Percentiles rank a stretch among this genome's conserved stretches.
phyloP scores from a whole-genome alignment of 1,140 invertebrate genomes.

The Hypothenemus hampei region DNA sequence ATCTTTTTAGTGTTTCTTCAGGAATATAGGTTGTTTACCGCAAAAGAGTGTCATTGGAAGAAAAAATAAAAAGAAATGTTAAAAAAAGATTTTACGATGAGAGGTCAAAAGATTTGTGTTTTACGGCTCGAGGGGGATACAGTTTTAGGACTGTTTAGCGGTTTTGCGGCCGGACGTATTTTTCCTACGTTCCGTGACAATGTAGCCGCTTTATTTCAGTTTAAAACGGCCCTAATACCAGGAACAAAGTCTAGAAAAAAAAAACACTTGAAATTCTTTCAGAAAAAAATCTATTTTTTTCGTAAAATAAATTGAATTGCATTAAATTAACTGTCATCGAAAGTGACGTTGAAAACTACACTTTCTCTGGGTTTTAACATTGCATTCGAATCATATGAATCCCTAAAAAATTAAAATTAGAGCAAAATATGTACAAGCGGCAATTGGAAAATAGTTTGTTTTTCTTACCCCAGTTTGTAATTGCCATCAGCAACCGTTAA shows the following conservation, averaged over 20 bases:
- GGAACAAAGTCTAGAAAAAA: background rate
- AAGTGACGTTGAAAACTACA: background rate
- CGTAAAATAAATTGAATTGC: background rate
- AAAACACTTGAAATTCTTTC: background rate
- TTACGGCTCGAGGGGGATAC: too few species aligned
- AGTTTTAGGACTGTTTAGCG: too few species aligned
- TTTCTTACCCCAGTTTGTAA: conserved; percentile 2
- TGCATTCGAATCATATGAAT: background rate
- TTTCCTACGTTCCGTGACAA: too few species aligned
- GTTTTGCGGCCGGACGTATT: too few species aligned
- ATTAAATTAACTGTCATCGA: background rate
- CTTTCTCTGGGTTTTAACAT: background rate
- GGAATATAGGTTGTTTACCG: too few species aligned
- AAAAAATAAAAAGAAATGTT: too few species aligned
- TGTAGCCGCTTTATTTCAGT: too few species aligned
- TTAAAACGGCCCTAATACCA: too few species aligned
- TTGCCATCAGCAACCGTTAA: background rate
- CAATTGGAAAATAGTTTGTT: background rate
- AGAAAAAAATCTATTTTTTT: background rate
- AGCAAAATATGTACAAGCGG: background rate
- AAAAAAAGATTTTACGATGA: too few species aligned
- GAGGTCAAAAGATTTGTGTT: too few species aligned
- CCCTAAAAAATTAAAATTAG: background rate
- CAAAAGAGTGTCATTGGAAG: too few species aligned
- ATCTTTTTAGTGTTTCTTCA: too few species aligned